Evolutionary conservation across 2,888 invertebrate species (phyloP).

Genomic region (Leistus spinibarbis): DNA sequence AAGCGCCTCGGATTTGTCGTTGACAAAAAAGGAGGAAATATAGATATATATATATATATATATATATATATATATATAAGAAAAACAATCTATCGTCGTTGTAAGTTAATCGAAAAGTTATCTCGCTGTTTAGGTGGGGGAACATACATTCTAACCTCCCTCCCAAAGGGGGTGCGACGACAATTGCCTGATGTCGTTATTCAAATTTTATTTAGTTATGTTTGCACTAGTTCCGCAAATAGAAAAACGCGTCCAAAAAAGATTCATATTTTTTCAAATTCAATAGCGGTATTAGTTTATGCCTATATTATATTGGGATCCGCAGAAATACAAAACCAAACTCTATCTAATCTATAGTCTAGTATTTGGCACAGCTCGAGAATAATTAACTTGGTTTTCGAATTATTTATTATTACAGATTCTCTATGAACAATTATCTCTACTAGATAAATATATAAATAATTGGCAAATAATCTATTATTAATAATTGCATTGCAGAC

Average conservation of each 20-base stretch:
- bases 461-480: too few relatives aligned
- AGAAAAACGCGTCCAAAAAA: not conserved
- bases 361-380: too few relatives aligned
- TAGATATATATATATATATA: too few relatives aligned
- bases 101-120: slow-evolving; percentile 51
- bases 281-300: not conserved
- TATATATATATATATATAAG: slow-evolving; percentile 38
- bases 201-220: slow-evolving; percentile 43
- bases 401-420: too few relatives aligned
- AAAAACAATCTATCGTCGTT: slow-evolving; percentile 49
- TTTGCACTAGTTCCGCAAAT: not conserved
- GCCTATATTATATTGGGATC: too few relatives aligned
- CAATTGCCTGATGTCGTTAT: slow-evolving; percentile 48
- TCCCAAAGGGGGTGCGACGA: slow-evolving; percentile 40
- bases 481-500: too few relatives aligned
- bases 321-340: too few relatives aligned
- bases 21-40: slow-evolving; percentile 8
- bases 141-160: slow-evolving; percentile 15
- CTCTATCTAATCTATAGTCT: too few relatives aligned
- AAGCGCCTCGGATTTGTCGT: slow-evolving; percentile 43
- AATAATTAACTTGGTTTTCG: too few relatives aligned
- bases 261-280: not conserved
- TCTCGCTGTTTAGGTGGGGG: slow-evolving; percentile 40
- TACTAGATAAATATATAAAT: too few relatives aligned
- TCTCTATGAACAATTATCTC: too few relatives aligned